These are phyloP conservation scores for Thalpophila matura DNA, from an alignment of 2,888 invertebrate genomes.

Conservation along the genomic window DNA sequence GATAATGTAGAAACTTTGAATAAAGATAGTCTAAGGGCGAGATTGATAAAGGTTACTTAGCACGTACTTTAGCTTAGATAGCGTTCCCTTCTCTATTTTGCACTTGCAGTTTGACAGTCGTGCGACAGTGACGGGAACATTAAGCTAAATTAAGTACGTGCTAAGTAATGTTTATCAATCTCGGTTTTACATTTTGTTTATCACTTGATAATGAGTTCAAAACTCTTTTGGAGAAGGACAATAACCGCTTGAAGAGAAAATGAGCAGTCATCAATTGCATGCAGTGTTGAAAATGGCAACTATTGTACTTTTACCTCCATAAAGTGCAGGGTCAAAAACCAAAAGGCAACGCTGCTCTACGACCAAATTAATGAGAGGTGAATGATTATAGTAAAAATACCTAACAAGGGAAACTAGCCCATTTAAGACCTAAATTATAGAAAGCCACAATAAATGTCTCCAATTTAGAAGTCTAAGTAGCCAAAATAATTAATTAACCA, in stretches of 20 bases:
- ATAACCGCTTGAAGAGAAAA: not conserved
- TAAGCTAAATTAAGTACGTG: no score
- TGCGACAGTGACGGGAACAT: no score
- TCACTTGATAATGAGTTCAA: not conserved
- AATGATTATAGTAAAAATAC: not conserved
- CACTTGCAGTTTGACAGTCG: no score
- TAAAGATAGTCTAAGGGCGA: no score
- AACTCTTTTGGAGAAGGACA: not conserved
- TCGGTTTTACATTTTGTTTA: no score
- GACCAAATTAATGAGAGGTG: not conserved
- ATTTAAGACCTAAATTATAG: constrained; percentile 8
- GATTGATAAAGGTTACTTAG: no score
- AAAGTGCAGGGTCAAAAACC: not conserved
- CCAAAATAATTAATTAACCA: constrained; percentile 29
- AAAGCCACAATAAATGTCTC: not conserved
- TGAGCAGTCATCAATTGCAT: not conserved
- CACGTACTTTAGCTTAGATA: no score
- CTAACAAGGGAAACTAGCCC: constrained; percentile 9
- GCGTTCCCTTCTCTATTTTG: no score
- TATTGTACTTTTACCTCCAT: no score
- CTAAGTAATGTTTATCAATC: no score
- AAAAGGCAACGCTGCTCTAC: no score
- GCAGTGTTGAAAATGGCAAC: not conserved
- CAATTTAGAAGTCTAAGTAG: constrained; percentile 8
- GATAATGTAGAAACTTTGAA: no score